Conservation (phyloP, 92 coral and sea anemone species). For the Epizoanthus stellaris region DNA sequence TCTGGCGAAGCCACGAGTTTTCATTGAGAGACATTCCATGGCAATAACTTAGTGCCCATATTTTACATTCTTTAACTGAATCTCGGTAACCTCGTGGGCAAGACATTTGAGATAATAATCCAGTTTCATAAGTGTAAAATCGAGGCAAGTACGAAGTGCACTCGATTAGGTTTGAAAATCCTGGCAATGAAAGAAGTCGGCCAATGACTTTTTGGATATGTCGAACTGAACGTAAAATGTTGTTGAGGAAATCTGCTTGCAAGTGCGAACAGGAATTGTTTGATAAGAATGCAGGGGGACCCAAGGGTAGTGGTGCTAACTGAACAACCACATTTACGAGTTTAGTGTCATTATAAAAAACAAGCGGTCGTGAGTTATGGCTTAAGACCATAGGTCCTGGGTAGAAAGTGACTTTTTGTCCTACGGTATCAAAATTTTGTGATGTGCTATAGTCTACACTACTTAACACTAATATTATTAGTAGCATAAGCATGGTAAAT, state of each 20-base stretch:
- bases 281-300: neutral
- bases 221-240: neutral
- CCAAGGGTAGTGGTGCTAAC: neutral
- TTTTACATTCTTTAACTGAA: slow-evolving; percentile 44
- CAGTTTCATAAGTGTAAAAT: slow-evolving; percentile 50
- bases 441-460: neutral
- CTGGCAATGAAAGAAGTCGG: slow-evolving; percentile 46
- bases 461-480: too few species aligned
- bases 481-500: too few species aligned
- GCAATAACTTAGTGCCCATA: slow-evolving; percentile 55
- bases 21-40: slow-evolving; percentile 20
- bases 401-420: slow-evolving; percentile 14
- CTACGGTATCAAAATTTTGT: neutral
- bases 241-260: neutral
- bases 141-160: slow-evolving; percentile 50
- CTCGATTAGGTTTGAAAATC: slow-evolving; percentile 47
- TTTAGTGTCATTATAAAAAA: slow-evolving; percentile 18
- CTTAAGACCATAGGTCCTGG: neutral
- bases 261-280: slow-evolving; percentile 3
- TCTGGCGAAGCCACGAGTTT: slow-evolving; percentile 15
- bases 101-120: slow-evolving; percentile 37
- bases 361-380: slow-evolving; percentile 15
- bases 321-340: neutral
- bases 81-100: slow-evolving; percentile 42
- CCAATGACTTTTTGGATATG: slow-evolving; percentile 16